Evolutionary conservation across 2,113 vertebrate species (phyloP).

Genomic region (Serinus canaria): DNA sequence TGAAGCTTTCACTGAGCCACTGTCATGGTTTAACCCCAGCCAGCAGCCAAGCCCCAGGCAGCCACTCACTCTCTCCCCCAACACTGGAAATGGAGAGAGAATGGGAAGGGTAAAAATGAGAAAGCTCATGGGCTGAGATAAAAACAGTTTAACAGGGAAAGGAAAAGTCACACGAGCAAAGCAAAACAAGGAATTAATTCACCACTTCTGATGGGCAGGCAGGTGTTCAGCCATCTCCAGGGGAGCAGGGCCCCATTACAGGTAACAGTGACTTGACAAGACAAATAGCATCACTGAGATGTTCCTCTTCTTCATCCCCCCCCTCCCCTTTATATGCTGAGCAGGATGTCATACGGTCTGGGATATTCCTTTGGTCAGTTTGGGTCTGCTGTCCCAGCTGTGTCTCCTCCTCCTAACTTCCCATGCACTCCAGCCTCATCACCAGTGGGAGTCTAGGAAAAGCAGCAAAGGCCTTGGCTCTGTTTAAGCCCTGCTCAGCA

Average conservation of each 20-base stretch:
- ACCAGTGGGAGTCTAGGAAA: not conserved
- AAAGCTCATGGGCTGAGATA: fast-evolving
- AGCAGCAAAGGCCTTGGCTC: not conserved
- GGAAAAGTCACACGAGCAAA: not conserved
- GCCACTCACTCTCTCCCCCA: fast-evolving
- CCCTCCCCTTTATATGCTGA: not conserved
- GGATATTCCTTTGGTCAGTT: not conserved
- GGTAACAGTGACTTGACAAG: not conserved
- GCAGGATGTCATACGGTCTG: not conserved
- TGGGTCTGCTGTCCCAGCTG: not conserved
- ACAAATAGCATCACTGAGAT: not conserved
- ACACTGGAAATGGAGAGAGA: not conserved
- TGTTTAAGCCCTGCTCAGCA: not conserved
- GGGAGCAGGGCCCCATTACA: not conserved
- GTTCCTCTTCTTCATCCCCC: not conserved
- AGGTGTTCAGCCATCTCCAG: not conserved
- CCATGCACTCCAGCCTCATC: not conserved
- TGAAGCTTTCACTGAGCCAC: not conserved
- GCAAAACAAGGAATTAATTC: not conserved
- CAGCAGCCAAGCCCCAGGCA: not conserved
- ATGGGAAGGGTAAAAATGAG: not conserved
- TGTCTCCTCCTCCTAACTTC: not conserved
- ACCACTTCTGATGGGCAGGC: not conserved
- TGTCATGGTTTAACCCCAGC: not conserved
- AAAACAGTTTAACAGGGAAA: not conserved